Evolutionary conservation across 1,140 invertebrate genomes (phyloP), one percentile per base, ranked within the genome.

Genomic region (Drosophila bipectinata): DNA sequence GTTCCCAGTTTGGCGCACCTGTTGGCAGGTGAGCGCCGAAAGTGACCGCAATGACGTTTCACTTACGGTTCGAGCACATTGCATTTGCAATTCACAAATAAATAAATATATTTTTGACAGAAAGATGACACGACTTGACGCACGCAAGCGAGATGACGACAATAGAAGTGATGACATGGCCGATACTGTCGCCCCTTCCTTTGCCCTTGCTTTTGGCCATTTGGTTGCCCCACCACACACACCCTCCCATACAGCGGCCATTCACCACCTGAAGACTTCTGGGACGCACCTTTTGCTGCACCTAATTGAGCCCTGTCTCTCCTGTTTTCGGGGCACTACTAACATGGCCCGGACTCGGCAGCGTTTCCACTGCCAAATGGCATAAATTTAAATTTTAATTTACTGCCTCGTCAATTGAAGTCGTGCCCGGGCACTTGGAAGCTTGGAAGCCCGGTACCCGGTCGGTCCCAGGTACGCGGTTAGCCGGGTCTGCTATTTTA

Each of bases 371-470:
- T 32, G 30, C 37, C 58, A 74, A 90, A 90, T 87, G 87, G 88
- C 88, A 90, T 90, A 90, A 90, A 90, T 90, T 90, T 90, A 90
- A 90, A 90, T 90, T 90, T 90, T 90, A 90, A 90, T 90, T 90
- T 90, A 90, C 82, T 88, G 78, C 88, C 59, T 79, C 69, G 75
- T 78, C 82, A 85, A 85, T 85, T 85, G 82, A 77, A 84, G 80
- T 84, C 80, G 80, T 83, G 77, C 67, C 58, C 66, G 60, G 59
- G 82, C 82, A 81, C 77, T 83, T 84, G 80, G 59, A 76, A 63
- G 12, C 37, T 12, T 4, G 12, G 39, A 6, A 18, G 3, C 14
- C 39, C 6, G 34, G 39, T n/a, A 44, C 14, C n/a, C 9, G 34
- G 34, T 72, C 54, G 57, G 78, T 55, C 71, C 39, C 54, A 52